Base-by-base conservation (phyloP, 2,113 vertebrate genomes). In the Pagrus major region DNA sequence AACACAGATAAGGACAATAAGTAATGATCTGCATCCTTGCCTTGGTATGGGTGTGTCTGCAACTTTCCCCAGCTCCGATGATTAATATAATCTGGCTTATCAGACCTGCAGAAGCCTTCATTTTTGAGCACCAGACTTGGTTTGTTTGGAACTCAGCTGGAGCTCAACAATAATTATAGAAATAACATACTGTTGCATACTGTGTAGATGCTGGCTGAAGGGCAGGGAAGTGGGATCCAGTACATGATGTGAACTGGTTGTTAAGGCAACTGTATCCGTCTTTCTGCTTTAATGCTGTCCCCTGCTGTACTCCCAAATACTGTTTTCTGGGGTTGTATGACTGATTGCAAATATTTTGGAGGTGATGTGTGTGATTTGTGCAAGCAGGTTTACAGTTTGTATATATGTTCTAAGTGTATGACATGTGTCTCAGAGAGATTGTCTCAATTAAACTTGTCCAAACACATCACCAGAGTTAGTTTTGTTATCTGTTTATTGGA, bases 231-330 rank as follows among this genome's bases (percentile, higher is more conserved):
- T n/a, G 67, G 29, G 11, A 56, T 59, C 44, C 54, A 58, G 58
- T 49, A 46, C 60, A 76, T 66, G 71, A 76, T 69, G 74, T 37
- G 23, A 59, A 44, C 27, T 3, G 31, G 72, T 85, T 82, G 69
- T 84, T 85, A 81, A 76, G 80, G 87, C 65, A 84, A 84, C 78
- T 23, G 31, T 69, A 69, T 81, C 78, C 67, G 60, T 75, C 49
- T 60, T 71, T n/a, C 44, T 65, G 65, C 66, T 78, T 54, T 73
- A 49, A 74, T 81, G 69, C 59, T 78, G 80, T 75, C 44, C n/a
- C 35, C 74, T 68, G 58, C 77, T 79, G 46, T 42, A 33, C 55
- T 52, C 42, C 21, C 56, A 51, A 47, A 76, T 64, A 41, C 54
- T 63, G 18, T 46, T 56, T 41, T 75, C 63, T 74, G 8, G n/a